A percentile compares a stretch with the other conserved stretches of the same genome.
These are phyloP conservation scores for Platichthys stellatus DNA, from an alignment of 2,113 vertebrate genomes.

Conservation along the genomic window DNA sequence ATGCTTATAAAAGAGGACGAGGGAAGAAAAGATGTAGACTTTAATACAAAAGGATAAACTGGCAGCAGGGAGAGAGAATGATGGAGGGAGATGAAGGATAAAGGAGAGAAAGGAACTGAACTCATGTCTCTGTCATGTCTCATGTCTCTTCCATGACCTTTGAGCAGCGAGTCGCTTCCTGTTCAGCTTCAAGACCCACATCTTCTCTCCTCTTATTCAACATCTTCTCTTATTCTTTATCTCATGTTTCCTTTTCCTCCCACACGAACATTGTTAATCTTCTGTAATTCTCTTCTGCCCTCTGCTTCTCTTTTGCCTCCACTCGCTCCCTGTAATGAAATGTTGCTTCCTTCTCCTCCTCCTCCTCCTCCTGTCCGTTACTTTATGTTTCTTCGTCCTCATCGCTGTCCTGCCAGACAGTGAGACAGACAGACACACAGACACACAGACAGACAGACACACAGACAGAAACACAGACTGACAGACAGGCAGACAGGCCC, in stretches of 20 bases:
- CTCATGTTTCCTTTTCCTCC: neutral
- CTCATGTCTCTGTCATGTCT: conserved; percentile 17
- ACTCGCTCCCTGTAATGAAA: too few relatives aligned
- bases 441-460: neutral
- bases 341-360: neutral
- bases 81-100: conserved; percentile 48
- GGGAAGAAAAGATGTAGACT: conserved; percentile 16
- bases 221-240: neutral
- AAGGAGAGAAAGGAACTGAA: conserved; percentile 28
- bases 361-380: conserved; percentile 14
- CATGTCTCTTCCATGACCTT: conserved; percentile 59
- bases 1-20: conserved; percentile 32
- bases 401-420: neutral
- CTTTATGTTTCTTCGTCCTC: neutral
- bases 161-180: conserved; percentile 34
- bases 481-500: neutral
- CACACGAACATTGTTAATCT: too few relatives aligned
- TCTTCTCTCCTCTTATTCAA: neutral
- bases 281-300: neutral
- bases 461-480: neutral
- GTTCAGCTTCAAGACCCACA: conserved; percentile 11
- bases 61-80: conserved; percentile 19
- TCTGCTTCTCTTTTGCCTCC: neutral
- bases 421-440: neutral
- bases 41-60: conserved; percentile 29